Evolutionary conservation across 2,888 invertebrate species (phyloP).

Genomic region (Alloplasta piceator): DNA sequence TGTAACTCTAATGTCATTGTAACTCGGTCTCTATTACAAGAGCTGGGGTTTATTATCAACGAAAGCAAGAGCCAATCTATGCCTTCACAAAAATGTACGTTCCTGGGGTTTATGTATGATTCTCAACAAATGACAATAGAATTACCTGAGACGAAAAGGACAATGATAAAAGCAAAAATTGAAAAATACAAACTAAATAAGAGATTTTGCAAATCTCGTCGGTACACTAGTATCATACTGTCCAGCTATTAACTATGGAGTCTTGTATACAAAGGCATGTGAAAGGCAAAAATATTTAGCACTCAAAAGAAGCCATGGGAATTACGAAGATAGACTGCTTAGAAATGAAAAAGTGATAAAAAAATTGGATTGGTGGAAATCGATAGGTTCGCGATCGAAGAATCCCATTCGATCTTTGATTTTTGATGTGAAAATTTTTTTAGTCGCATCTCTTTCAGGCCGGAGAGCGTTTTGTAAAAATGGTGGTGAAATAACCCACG

Average conservation of each 20-base stretch:
- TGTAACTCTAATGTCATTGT: slow-evolving; percentile 17
- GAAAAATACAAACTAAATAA: slow-evolving; percentile 22
- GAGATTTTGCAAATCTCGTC: slow-evolving; percentile 34
- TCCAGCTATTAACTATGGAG: slow-evolving; percentile 36
- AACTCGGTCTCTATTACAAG: slow-evolving; percentile 10
- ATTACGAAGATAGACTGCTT: slow-evolving; percentile 21
- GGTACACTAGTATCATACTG: slow-evolving; percentile 33
- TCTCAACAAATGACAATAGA: slow-evolving; percentile 32
- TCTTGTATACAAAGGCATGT: slow-evolving; percentile 12
- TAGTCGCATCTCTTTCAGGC: slow-evolving; percentile 50
- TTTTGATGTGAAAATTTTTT: slow-evolving; percentile 45
- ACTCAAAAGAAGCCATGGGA: background rate
- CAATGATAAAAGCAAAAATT: background rate
- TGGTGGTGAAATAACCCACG: slow-evolving; percentile 7
- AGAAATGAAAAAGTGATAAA: slow-evolving; percentile 1
- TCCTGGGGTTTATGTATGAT: slow-evolving; percentile 34
- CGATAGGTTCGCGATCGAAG: slow-evolving; percentile 15
- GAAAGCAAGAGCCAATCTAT: slow-evolving; percentile 26
- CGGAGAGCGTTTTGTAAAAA: slow-evolving; percentile 28
- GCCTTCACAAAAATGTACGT: slow-evolving; percentile 5
- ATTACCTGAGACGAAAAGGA: slow-evolving; percentile 23
- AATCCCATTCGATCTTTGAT: slow-evolving; percentile 30
- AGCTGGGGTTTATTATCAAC: slow-evolving; percentile 38
- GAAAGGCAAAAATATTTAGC: slow-evolving; percentile 34
- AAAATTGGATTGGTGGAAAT: slow-evolving; percentile 39